phyloP scores from a whole-genome alignment of 2,888 invertebrate species.

The Megalurothrips usitatus region DNA sequence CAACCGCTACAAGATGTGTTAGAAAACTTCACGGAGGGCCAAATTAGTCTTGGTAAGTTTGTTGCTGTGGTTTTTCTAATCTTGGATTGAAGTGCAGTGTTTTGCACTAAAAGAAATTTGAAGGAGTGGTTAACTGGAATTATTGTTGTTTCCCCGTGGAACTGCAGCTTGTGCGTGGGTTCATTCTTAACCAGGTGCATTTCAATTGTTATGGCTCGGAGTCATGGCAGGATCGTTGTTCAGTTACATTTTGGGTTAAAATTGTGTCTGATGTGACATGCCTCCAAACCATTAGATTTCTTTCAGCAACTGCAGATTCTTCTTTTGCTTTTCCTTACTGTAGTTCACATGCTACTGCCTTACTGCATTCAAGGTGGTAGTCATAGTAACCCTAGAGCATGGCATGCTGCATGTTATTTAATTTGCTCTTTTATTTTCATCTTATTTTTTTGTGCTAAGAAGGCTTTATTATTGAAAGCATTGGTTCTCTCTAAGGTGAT shows the following conservation, averaged over 20 bases:
- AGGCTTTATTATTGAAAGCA: constrained; percentile 40
- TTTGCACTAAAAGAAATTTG: neutral
- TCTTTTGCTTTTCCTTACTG: neutral
- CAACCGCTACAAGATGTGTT: neutral
- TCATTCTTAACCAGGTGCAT: neutral
- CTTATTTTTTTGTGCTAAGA: constrained; percentile 45
- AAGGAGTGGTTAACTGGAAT: no score
- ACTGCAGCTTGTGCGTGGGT: neutral
- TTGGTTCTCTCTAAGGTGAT: constrained; percentile 18
- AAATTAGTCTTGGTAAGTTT: constrained; percentile 1
- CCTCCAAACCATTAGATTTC: neutral
- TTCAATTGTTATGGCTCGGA: neutral
- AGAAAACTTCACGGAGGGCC: neutral
- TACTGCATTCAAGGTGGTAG: neutral
- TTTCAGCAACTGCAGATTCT: neutral
- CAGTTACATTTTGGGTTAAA: neutral
- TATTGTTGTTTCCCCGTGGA: no score
- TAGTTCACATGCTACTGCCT: neutral
- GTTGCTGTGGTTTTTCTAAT: neutral
- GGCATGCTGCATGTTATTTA: constrained; percentile 27
- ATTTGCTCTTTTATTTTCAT: constrained; percentile 40
- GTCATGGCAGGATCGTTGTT: neutral
- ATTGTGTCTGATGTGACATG: no score
- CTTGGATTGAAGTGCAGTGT: neutral
- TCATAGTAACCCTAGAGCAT: neutral